A percentile compares a stretch with the other conserved stretches of the same genome.
Evolutionary conservation across 2,888 invertebrate genomes (phyloP).

Genomic region (Kryphioiulus occultus): DNA sequence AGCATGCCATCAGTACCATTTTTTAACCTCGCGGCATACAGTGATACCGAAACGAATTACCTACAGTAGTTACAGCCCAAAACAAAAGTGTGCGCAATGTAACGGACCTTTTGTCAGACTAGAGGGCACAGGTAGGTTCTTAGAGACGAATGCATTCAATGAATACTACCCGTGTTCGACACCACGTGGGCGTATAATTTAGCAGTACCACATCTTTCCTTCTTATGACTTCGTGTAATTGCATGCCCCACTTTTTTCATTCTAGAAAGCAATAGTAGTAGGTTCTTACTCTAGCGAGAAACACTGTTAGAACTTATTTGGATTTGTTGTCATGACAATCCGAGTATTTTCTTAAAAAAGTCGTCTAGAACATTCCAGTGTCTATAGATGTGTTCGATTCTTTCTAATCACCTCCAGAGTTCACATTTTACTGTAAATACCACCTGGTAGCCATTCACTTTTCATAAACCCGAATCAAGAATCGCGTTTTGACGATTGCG

Average conservation of each 20-base stretch:
- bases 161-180: not conserved
- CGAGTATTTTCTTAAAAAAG: slow-evolving; percentile 20
- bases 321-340: slow-evolving; percentile 30
- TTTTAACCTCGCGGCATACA: not conserved
- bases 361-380: slow-evolving; percentile 35
- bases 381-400: slow-evolving; percentile 32
- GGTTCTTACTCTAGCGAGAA: slow-evolving; percentile 17
- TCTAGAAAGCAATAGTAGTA: slow-evolving; percentile 24
- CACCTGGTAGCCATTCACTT: slow-evolving; percentile 15
- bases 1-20: not conserved
- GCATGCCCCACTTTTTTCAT: slow-evolving; percentile 29
- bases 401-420: slow-evolving; percentile 16
- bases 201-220: slow-evolving; percentile 38
- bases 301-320: slow-evolving; percentile 20
- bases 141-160: slow-evolving; percentile 10
- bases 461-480: slow-evolving; percentile 8
- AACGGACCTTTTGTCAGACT: not conserved
- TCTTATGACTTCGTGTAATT: slow-evolving; percentile 31
- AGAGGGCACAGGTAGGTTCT: slow-evolving; percentile 23
- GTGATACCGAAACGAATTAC: not conserved
- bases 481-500: slow-evolving; percentile 20
- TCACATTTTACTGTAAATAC: slow-evolving; percentile 29
- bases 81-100: not conserved
- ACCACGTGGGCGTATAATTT: slow-evolving; percentile 14
- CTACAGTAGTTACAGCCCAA: not conserved